Evolutionary conservation across 2,113 vertebrate species (phyloP).

Genomic region (Rynchops niger): DNA sequence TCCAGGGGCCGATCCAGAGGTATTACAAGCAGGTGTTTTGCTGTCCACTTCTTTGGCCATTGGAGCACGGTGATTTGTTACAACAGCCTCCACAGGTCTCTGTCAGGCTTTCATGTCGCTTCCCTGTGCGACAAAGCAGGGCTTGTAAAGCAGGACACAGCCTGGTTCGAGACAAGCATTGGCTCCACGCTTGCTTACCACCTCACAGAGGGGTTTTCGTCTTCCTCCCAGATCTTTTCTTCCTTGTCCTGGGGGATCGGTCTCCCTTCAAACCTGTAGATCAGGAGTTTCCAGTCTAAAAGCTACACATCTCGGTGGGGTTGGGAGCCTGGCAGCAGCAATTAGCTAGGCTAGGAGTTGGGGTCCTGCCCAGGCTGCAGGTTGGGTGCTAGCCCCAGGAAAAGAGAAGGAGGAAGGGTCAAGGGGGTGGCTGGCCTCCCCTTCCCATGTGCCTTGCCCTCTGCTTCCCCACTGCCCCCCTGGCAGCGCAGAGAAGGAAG

Average conservation of each 20-base stretch:
- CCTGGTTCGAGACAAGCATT: not conserved
- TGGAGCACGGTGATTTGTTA: not conserved
- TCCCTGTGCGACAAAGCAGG: fast-evolving
- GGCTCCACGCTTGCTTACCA: not conserved
- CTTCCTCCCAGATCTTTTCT: not conserved
- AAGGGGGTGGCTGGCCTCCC: not conserved
- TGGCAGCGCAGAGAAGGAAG: not conserved
- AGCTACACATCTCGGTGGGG: not conserved
- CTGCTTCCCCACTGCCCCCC: not conserved
- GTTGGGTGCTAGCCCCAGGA: not conserved
- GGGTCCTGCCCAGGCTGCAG: not conserved
- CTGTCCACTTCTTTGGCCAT: not conserved
- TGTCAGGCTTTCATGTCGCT: not conserved
- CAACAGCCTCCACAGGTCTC: not conserved
- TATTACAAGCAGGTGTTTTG: not conserved
- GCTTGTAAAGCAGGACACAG: not conserved
- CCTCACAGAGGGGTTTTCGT: fast-evolving
- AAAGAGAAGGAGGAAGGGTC: not conserved
- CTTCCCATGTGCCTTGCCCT: not conserved
- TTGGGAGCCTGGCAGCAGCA: not conserved
- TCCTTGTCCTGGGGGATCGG: not conserved
- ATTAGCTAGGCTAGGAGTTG: fast-evolving
- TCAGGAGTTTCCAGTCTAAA: not conserved
- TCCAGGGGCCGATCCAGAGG: not conserved
- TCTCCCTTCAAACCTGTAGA: not conserved